Percentiles rank a stretch among this genome's conserved stretches.
Conservation (phyloP, 2,113 vertebrate genomes). For the Gobio gobio region DNA sequence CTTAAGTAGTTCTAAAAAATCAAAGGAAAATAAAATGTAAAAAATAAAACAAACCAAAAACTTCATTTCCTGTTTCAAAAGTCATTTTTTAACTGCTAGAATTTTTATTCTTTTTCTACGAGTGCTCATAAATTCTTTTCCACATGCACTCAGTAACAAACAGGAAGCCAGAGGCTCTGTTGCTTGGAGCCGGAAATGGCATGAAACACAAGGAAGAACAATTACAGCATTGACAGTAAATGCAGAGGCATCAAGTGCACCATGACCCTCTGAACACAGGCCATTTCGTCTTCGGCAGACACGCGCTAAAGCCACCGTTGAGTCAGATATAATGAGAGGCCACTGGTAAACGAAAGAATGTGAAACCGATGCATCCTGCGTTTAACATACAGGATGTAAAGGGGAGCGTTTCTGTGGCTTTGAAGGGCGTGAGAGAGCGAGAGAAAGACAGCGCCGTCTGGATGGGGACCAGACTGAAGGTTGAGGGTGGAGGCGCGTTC, state of each 20-base stretch:
- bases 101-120: constrained; percentile 66
- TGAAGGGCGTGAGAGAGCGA: constrained; percentile 34
- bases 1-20: constrained; percentile 31
- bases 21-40: neutral
- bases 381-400: constrained; percentile 43
- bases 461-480: constrained; percentile 36
- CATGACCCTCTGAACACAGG: constrained; percentile 26
- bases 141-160: constrained; percentile 79
- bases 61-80: constrained; percentile 66
- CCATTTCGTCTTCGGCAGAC: constrained; percentile 18
- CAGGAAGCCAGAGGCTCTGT: constrained; percentile 77
- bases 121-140: constrained; percentile 75
- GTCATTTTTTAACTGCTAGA: constrained; percentile 50
- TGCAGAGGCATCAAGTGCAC: constrained; percentile 41
- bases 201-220: constrained; percentile 79
- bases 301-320: constrained; percentile 2
- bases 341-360: constrained; percentile 28
- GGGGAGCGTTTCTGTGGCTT: constrained; percentile 38
- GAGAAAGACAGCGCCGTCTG: constrained; percentile 33
- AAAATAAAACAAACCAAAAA: constrained; percentile 9
- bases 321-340: constrained; percentile 38
- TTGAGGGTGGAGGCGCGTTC: neutral
- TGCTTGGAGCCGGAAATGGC: constrained; percentile 80
- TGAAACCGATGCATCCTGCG: constrained; percentile 43
- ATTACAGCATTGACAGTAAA: constrained; percentile 72